Conservation (phyloP, 2,113 vertebrate genomes). For the Periophthalmodon schlosseri region DNA sequence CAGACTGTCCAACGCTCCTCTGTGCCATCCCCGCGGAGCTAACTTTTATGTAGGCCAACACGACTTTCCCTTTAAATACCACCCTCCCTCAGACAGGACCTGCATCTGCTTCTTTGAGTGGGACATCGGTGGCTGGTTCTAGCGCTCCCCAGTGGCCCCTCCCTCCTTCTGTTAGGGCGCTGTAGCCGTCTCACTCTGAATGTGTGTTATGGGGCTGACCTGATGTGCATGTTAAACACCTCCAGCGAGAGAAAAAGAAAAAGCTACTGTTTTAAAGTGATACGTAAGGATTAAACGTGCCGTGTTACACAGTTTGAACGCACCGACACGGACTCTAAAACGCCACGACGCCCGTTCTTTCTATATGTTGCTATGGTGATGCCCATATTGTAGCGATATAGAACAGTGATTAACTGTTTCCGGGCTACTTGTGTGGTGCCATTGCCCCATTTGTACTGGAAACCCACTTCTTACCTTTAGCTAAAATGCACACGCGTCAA, state of each 20-base stretch:
- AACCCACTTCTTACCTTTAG: too few species aligned
- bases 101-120: not conserved
- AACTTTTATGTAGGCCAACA: conserved; percentile 9
- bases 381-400: too few species aligned
- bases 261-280: not conserved
- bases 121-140: conserved; percentile 2
- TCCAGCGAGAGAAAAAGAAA: conserved; percentile 53
- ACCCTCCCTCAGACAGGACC: not conserved
- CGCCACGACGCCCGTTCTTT: too few species aligned
- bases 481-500: too few species aligned
- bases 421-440: too few species aligned
- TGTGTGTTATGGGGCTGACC: conserved; percentile 59
- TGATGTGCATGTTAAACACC: conserved; percentile 72
- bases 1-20: not conserved
- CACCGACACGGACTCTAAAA: too few species aligned
- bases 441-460: too few species aligned
- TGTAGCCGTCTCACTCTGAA: conserved; percentile 7
- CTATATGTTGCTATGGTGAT: too few species aligned
- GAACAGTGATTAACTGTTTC: too few species aligned
- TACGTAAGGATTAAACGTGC: too few species aligned
- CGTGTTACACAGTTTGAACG: too few species aligned
- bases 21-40: not conserved
- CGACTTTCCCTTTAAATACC: conserved; percentile 1
- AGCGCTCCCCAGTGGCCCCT: conserved; percentile 27
- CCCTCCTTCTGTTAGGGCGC: conserved; percentile 28